These are phyloP conservation scores for Argyresthia goedartella DNA, from an alignment of 2,888 invertebrate genomes.

Conservation along the genomic window DNA sequence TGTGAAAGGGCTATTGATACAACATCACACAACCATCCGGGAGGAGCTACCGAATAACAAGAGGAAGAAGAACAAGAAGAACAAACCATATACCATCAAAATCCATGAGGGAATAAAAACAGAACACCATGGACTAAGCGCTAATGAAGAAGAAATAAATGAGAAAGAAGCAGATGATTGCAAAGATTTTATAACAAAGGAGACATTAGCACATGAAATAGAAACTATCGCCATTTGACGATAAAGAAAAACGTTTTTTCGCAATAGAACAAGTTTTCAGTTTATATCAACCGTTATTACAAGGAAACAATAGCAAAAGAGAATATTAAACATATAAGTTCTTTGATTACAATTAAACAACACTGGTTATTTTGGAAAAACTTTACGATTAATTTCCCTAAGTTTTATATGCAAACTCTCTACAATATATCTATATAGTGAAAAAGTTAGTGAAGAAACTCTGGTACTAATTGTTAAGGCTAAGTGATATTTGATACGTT, in stretches of 20 bases:
- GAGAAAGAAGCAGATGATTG: constrained; percentile 54
- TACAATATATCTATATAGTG: constrained; percentile 53
- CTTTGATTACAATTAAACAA: constrained; percentile 69
- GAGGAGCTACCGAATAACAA: constrained; percentile 42
- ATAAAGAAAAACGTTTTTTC: constrained; percentile 72
- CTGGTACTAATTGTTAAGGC: constrained; percentile 58
- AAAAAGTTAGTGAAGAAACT: constrained; percentile 60
- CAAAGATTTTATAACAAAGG: constrained; percentile 61
- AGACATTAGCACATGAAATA: constrained; percentile 55
- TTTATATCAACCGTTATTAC: constrained; percentile 72
- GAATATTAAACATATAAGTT: constrained; percentile 60
- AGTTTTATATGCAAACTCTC: constrained; percentile 67
- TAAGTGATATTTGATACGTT: constrained; percentile 64
- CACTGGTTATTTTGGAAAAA: constrained; percentile 69
- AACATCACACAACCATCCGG: constrained; percentile 59
- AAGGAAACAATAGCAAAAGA: constrained; percentile 70
- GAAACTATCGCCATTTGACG: constrained; percentile 66
- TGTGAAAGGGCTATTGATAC: constrained; percentile 44
- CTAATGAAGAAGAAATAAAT: constrained; percentile 56
- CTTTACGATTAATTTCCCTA: constrained; percentile 61
- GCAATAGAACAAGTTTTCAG: constrained; percentile 73
- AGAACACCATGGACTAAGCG: constrained; percentile 49
- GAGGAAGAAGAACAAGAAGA: constrained; percentile 29
- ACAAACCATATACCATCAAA: constrained; percentile 18
- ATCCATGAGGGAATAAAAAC: constrained; percentile 20